Percentiles rank a stretch among this genome's conserved stretches.
phyloP scores from a whole-genome alignment of 2,797 vertebrate genomes.

The Syndactyla subalaris region DNA sequence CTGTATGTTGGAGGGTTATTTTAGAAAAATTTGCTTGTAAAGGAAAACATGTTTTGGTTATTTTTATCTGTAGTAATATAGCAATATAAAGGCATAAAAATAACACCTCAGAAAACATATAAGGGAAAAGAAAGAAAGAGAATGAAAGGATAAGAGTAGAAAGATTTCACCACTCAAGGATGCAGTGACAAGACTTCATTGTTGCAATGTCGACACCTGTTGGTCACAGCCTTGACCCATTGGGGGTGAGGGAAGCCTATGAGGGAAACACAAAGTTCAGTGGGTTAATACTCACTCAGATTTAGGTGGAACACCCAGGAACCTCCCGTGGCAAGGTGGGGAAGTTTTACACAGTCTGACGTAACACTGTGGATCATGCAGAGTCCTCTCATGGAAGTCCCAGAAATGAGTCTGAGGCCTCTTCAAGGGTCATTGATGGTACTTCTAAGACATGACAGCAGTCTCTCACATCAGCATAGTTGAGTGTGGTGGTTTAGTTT shows the following conservation, averaged over 20 bases:
- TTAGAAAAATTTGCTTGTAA: not conserved
- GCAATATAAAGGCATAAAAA: not conserved
- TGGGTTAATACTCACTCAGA: not conserved
- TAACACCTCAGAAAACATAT: not conserved
- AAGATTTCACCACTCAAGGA: not conserved
- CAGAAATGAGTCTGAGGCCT: not conserved
- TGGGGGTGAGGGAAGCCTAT: no score
- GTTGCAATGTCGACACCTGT: not conserved
- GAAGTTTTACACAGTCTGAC: not conserved
- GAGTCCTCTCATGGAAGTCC: not conserved
- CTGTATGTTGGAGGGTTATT: not conserved
- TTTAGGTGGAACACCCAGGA: not conserved
- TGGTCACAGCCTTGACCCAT: no score
- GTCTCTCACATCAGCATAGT: not conserved
- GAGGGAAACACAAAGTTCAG: not conserved
- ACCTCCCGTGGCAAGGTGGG: not conserved
- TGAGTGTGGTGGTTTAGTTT: no score
- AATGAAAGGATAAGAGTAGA: not conserved
- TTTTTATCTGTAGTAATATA: not conserved
- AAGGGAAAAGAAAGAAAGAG: not conserved
- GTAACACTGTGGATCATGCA: not conserved
- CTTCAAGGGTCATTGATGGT: not conserved
- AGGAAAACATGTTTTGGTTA: not conserved
- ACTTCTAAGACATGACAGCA: not conserved
- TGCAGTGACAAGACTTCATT: not conserved